Percentiles rank a stretch among this genome's conserved stretches.
These are phyloP conservation scores for Lottia gigantea DNA, from an alignment of 2,888 invertebrate species.

Conservation along the genomic window DNA sequence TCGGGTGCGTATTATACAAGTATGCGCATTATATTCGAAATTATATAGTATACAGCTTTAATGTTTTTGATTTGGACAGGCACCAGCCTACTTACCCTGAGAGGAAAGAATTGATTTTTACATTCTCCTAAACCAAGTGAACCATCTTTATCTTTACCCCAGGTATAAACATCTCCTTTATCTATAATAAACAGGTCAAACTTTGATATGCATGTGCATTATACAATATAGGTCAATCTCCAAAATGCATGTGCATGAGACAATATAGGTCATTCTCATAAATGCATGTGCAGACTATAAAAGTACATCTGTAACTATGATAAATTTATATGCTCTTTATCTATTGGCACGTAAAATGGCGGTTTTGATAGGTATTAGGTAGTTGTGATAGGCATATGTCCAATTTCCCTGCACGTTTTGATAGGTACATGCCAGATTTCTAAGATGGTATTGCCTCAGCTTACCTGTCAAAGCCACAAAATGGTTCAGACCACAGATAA, in stretches of 20 bases:
- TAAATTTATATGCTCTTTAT: too few relatives aligned
- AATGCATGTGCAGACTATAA: background rate
- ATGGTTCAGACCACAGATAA: conserved; percentile 72
- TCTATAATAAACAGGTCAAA: conserved; percentile 60
- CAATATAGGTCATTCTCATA: background rate
- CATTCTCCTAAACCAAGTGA: conserved; percentile 85
- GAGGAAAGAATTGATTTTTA: conserved; percentile 88
- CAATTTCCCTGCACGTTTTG: too few relatives aligned
- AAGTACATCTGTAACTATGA: too few relatives aligned
- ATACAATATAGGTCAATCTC: too few relatives aligned
- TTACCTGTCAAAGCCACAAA: conserved; percentile 82
- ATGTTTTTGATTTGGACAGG: background rate
- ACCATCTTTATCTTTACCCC: conserved; percentile 89
- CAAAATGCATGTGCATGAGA: background rate
- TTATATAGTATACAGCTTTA: background rate
- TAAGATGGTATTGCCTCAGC: too few relatives aligned
- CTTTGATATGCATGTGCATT: too few relatives aligned
- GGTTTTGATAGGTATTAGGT: too few relatives aligned
- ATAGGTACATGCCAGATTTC: too few relatives aligned
- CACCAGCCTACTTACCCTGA: conserved; percentile 74
- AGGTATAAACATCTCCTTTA: conserved; percentile 86
- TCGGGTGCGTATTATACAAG: too few relatives aligned
- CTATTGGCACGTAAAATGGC: too few relatives aligned
- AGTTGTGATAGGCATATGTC: too few relatives aligned
- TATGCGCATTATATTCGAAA: too few relatives aligned